Conservation (phyloP, 1,140 invertebrate species). For the Diuraphis noxia region DNA sequence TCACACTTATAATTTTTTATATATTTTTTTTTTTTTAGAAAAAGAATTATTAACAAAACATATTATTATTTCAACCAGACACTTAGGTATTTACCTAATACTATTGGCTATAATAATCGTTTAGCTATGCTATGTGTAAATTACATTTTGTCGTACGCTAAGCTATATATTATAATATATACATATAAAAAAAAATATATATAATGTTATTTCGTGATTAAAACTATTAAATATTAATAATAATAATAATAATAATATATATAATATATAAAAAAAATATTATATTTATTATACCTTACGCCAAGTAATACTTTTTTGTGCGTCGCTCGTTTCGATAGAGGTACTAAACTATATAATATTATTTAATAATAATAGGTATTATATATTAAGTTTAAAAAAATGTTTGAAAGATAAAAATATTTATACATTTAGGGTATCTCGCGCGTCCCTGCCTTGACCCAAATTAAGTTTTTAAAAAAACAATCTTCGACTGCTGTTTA, state of each 20-base stretch:
- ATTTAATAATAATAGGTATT: not conserved
- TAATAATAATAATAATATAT: not conserved
- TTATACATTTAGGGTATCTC: conserved; percentile 1
- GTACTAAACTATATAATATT: not conserved
- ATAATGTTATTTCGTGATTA: conserved; percentile 7
- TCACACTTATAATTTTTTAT: not conserved
- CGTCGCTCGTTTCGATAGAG: not conserved
- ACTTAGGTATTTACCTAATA: not conserved
- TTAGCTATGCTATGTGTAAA: conserved; percentile 6
- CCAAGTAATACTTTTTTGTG: not conserved
- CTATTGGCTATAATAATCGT: conserved; percentile 6
- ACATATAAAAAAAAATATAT: not conserved
- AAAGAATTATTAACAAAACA: not conserved
- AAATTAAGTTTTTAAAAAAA: not conserved
- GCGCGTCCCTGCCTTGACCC: not conserved
- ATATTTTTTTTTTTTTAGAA: not conserved
- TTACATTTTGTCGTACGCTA: not conserved
- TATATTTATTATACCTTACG: not conserved
- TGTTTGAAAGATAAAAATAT: not conserved
- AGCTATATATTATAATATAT: not conserved
- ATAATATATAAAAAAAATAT: not conserved
- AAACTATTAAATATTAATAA: conserved; percentile 22
- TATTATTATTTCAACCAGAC: not conserved
- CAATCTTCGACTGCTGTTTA: conserved; percentile 30
- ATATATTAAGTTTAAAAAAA: not conserved